Percentiles rank a stretch among this genome's conserved stretches.
Evolutionary conservation across 2,888 invertebrate genomes (phyloP).

Genomic region (Dynastes grantii): DNA sequence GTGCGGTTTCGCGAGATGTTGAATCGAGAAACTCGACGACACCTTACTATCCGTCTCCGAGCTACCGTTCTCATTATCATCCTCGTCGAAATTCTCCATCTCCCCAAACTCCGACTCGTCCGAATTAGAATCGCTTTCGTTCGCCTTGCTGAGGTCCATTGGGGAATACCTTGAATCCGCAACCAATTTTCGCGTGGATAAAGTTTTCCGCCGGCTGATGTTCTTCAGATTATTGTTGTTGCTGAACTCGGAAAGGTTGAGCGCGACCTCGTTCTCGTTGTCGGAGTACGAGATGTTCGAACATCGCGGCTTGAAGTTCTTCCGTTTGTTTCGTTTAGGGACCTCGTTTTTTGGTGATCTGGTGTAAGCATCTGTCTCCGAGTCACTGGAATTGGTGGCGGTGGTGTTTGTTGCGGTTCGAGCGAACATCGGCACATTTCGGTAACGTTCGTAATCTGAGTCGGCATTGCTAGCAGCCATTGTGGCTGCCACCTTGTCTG

Average conservation of each 20-base stretch:
- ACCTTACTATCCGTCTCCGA: conserved; percentile 62
- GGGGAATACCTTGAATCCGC: conserved; percentile 63
- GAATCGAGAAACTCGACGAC: conserved; percentile 68
- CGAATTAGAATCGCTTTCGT: conserved; percentile 62
- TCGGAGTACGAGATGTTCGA: conserved; percentile 75
- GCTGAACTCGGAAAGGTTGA: conserved; percentile 61
- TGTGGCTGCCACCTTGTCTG: conserved; percentile 68
- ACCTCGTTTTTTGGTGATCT: conserved; percentile 70
- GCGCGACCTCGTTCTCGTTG: conserved; percentile 63
- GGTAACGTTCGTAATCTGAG: conserved; percentile 64
- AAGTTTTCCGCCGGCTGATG: conserved; percentile 64
- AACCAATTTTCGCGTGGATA: conserved; percentile 63
- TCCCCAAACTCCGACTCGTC: conserved; percentile 56
- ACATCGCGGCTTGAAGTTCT: conserved; percentile 86
- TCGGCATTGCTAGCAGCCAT: conserved; percentile 66
- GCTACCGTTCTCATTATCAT: conserved; percentile 54
- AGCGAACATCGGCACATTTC: conserved; percentile 53
- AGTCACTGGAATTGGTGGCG: conserved; percentile 71
- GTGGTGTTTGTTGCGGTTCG: conserved; percentile 23
- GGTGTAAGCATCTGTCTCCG: conserved; percentile 69
- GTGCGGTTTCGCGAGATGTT: conserved; percentile 68
- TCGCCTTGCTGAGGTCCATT: conserved; percentile 67
- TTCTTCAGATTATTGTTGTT: conserved; percentile 67
- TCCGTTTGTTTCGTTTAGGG: conserved; percentile 82
- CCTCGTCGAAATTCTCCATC: conserved; percentile 54